Evolutionary conservation across 2,113 vertebrate species (phyloP).

Genomic region (Osmerus mordax): DNA sequence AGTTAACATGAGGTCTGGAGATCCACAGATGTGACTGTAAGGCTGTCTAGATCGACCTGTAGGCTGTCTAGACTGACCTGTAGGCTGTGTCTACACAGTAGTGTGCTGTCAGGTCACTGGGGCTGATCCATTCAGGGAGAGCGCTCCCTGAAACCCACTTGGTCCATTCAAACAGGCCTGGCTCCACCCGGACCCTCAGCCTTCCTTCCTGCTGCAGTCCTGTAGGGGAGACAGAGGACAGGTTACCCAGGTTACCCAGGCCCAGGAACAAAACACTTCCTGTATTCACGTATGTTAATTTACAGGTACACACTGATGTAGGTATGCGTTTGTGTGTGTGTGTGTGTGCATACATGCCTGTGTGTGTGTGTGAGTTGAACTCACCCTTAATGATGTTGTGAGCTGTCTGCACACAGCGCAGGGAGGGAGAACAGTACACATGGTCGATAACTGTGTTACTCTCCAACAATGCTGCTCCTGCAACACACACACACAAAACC

Average conservation of each 20-base stretch:
- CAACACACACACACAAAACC: slow-evolving; percentile 12
- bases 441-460: slow-evolving; percentile 83
- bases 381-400: slow-evolving; percentile 91
- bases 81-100: slow-evolving; percentile 92
- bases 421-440: slow-evolving; percentile 89
- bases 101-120: slow-evolving; percentile 82
- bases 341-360: no score
- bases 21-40: background rate
- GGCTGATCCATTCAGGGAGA: slow-evolving; percentile 86
- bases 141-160: slow-evolving; percentile 91
- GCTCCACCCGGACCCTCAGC: slow-evolving; percentile 87
- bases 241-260: background rate
- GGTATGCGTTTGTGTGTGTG: no score
- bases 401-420: slow-evolving; percentile 93
- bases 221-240: slow-evolving; percentile 44
- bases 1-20: background rate
- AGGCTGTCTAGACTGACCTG: slow-evolving; percentile 65
- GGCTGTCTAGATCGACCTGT: slow-evolving; percentile 28
- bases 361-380: no score
- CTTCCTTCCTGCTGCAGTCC: slow-evolving; percentile 90
- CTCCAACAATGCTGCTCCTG: slow-evolving; percentile 91
- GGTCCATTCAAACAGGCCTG: slow-evolving; percentile 96
- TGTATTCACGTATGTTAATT: no score
- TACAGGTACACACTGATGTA: no score
- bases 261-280: no score